Evolutionary conservation across 2,113 vertebrate species (phyloP), one percentile per base, ranked within the genome.

Genomic region (Barnardius zonarius): DNA sequence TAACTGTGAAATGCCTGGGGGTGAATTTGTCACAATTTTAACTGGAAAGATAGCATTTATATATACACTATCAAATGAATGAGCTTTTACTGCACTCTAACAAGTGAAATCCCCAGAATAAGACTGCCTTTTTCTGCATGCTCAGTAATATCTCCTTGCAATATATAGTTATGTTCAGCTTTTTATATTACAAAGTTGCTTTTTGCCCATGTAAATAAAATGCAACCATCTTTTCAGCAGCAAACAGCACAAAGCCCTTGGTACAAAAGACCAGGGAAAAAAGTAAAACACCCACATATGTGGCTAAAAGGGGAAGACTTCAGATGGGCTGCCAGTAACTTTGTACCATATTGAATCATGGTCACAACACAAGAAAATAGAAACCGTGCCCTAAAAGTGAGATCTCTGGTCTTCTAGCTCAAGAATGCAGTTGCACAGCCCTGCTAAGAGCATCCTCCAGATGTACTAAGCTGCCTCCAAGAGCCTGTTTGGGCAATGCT

Each of bases 311-410:
- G 18, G 48, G 33, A 57, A 59, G 35, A 18, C 30, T 88, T 86
- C 11, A 70, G 31, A 54, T 37, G 48, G 31, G 46, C 37, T 87
- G 15, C 30, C 30, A 23, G 62, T 51, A 35, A 25, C 43, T 77
- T 48, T 0, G 0, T 12, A 51, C 10, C 24, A 7, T 16, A 28
- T 2, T 55, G 57, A 83, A 64, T 37, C 23, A 22, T 8, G 24
- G 37, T 24, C 77, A 91, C 74, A 66, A 63, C 25, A 66, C 15
- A 51, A 43, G 17, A 79, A 67, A 46, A 72, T 18, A 64, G 54
- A 75, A 54, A 2, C 13, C 41, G 11, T n/a, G 23, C 17, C 41
- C 73, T 69, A 7, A 57, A 82, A 74, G 23, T 11, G 37, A 88
- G 18, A 37, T 37, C 16, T 68, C 35, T 59, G 27, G 9, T 23